Conservation (phyloP, 2,113 vertebrate species). For the Nothocercus julius region DNA sequence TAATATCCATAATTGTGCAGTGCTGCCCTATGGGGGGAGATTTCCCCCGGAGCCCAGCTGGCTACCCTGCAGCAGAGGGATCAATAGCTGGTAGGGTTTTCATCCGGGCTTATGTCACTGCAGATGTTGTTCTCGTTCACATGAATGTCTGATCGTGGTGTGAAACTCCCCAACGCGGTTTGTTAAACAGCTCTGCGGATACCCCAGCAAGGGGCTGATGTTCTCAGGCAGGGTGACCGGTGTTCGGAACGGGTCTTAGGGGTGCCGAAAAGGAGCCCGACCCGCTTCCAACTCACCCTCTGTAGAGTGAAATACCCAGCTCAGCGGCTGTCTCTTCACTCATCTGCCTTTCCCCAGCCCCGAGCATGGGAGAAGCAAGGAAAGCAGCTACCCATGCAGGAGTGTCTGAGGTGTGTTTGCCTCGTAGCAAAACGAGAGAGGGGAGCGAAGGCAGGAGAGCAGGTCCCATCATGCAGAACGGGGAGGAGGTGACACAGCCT, state of each 20-base stretch:
- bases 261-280: neutral
- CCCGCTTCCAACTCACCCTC: neutral
- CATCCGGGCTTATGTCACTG: neutral
- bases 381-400: neutral
- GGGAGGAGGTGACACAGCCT: constrained; percentile 21
- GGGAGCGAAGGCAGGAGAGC: neutral
- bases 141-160: neutral
- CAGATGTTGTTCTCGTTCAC: neutral
- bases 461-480: neutral
- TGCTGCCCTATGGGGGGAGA: neutral
- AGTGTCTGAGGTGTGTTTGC: neutral
- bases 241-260: neutral
- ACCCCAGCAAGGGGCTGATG: neutral
- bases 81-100: constrained; percentile 49
- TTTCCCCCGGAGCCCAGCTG: constrained; percentile 40
- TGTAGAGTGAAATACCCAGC: neutral
- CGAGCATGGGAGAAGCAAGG: neutral
- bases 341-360: neutral
- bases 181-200: neutral
- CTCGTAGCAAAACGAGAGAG: neutral
- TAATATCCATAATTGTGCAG: constrained; percentile 42
- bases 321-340: neutral
- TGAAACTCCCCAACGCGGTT: neutral
- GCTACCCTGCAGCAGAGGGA: constrained; percentile 22
- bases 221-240: neutral